Evolutionary conservation across 2,113 vertebrate species (phyloP), one percentile per base, ranked within the genome.

Genomic region (Galemys pyrenaicus): DNA sequence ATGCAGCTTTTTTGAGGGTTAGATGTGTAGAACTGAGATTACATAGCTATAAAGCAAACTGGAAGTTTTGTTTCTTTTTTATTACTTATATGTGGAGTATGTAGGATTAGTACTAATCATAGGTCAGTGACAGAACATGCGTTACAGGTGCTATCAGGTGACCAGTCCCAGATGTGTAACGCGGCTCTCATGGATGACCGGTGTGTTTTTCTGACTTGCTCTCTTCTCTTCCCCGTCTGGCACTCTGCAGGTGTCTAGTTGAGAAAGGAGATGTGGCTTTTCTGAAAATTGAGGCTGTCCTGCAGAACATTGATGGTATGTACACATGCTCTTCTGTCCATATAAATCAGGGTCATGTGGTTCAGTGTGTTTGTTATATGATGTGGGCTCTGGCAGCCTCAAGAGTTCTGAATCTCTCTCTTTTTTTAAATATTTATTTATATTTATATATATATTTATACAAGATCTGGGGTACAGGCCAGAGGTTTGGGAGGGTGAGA

Each of bases 211-310:
- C 87, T 95, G 44, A 94, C 51, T 35, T 28, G 64, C 28, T 93
- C 28, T 94, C 51, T 84, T 93, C 70, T 86, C 16, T 71, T 79
- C 68, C 16, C 16, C 28, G 9, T 83, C 80, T 94, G 94, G 80
- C 35, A 8, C 49, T 90, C 80, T 94, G 26, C 84, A 99, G 99
- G 97, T 99, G 99, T 96, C 97, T 99, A 65, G 98, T 98, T 0
- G 98, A 99, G 30, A 91, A 24, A 78, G 98, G 97, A 13, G 98
- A 99, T 0, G 99, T 99, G 94, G 99, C 99, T 82, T 99, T 99
- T 97, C 94, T 99, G 75, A 99, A 99, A 96, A 96, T 99, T 87
- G 94, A 96, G 37, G 99, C 91, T 0, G 97, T 99, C 19, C 0
- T 0, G 0, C 98, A 99, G 89, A 99, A 99, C 96, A 99, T 97